Percentiles rank a stretch among this genome's conserved stretches.
phyloP scores from a whole-genome alignment of 2,888 invertebrate genomes.

The Campoletis raptor region DNA sequence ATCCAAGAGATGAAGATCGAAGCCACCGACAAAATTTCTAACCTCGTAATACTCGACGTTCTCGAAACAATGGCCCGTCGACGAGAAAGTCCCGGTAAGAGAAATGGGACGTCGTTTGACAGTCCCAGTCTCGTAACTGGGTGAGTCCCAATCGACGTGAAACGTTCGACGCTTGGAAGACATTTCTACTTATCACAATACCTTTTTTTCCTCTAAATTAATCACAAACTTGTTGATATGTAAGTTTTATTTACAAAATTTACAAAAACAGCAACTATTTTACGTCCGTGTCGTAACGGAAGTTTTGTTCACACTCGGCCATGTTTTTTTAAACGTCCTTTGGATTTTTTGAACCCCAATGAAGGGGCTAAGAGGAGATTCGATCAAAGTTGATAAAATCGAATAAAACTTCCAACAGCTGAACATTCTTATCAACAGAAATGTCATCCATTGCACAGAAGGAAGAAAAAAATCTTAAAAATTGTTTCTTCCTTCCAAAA shows the following conservation, averaged over 20 bases:
- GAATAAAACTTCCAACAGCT: slow-evolving; percentile 19
- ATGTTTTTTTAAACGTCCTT: slow-evolving; percentile 38
- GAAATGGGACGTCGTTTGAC: slow-evolving; percentile 89
- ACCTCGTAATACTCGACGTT: slow-evolving; percentile 73
- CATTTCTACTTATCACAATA: slow-evolving; percentile 65
- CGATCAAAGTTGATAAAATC: background rate
- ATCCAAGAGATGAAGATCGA: slow-evolving; percentile 67
- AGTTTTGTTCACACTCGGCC: slow-evolving; percentile 68
- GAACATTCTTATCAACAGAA: slow-evolving; percentile 8
- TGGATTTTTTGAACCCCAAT: background rate
- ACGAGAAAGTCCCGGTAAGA: slow-evolving; percentile 77
- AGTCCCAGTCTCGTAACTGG: slow-evolving; percentile 90
- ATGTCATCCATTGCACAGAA: background rate
- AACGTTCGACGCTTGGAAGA: slow-evolving; percentile 77
- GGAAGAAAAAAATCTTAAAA: background rate
- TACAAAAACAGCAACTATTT: slow-evolving; percentile 67
- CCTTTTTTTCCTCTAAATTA: background rate
- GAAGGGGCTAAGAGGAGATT: background rate
- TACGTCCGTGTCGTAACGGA: slow-evolving; percentile 74
- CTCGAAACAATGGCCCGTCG: slow-evolving; percentile 69
- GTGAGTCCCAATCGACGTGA: slow-evolving; percentile 90
- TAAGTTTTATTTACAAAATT: background rate
- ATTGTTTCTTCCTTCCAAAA: background rate
- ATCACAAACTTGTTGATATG: slow-evolving; percentile 4
- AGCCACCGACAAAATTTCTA: slow-evolving; percentile 68